Base-by-base conservation (phyloP, 92 coral and sea anemone genomes). In the Paragorgia papillata region DNA sequence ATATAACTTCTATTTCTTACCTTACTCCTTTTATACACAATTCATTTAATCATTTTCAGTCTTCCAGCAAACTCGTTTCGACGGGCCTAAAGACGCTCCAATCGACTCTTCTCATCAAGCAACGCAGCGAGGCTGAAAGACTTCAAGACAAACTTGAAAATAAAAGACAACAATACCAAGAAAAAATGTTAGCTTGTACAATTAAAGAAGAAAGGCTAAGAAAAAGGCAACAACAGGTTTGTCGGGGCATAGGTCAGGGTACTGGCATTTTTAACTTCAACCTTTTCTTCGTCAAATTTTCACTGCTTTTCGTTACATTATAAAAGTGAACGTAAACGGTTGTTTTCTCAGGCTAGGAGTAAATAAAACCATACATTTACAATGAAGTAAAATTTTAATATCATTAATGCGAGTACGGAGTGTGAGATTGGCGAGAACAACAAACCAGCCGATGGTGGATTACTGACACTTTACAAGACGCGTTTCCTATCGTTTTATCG, bases 1-100 rank as follows among this genome's bases (percentile, higher is more conserved):
- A n/a, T n/a, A n/a, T n/a, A n/a, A n/a, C n/a, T n/a, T n/a, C n/a
- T n/a, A n/a, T n/a, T n/a, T n/a, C n/a, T n/a, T 6, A 27, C 68
- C 41, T 55, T 48, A 33, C 9, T 74, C 6, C 67, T 19, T 35
- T 17, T 32, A n/a, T 26, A 29, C 12, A 50, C 20, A 9, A 12
- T 69, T 28, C 15, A n/a, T n/a, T n/a, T n/a, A n/a, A n/a, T n/a
- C n/a, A n/a, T 18, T 49, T 43, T 12, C 29, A 68, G 40, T 19
- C 24, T 13, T 68, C 57, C 59, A 68, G 75, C 75, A 46, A 86
- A 63, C 81, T 94, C 25, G 86, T 93, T 15, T 92, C 89, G 25
- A 86, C 91, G 0, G 94, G 97, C 34, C 85, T 93, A 63, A 93
- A 90, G 60, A 90, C 97, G 0, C 83, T 91, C 29, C 97, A 91